A percentile compares a stretch with the other conserved stretches of the same genome.
Evolutionary conservation across 1,140 invertebrate species (phyloP).

Genomic region (Drosophila trapezifrons): DNA sequence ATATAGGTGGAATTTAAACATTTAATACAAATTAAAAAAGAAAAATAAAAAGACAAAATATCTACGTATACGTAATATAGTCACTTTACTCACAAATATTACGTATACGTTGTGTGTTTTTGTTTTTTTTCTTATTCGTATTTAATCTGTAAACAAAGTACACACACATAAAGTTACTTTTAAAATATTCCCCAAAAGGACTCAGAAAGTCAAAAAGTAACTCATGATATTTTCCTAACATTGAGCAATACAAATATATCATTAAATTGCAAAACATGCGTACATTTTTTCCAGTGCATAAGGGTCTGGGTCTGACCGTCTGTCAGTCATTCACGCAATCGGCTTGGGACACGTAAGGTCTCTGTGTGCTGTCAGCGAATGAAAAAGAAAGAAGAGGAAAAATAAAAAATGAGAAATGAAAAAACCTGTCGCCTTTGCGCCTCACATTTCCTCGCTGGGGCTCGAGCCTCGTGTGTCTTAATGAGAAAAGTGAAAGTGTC

Average conservation of each 20-base stretch:
- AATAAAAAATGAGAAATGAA: slow-evolving; percentile 17
- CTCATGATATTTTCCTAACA: neutral
- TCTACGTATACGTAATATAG: slow-evolving; percentile 2
- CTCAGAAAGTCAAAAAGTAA: no score
- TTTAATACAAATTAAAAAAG: neutral
- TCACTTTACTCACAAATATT: neutral
- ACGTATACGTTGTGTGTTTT: neutral
- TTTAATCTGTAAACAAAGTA: neutral
- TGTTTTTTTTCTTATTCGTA: no score
- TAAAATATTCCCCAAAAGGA: neutral
- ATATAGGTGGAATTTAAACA: no score
- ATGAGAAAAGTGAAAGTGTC: slow-evolving; percentile 80
- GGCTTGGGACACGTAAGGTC: slow-evolving; percentile 40
- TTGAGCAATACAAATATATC: no score
- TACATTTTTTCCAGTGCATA: slow-evolving; percentile 14
- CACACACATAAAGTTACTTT: no score
- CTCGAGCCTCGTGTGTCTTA: slow-evolving; percentile 68
- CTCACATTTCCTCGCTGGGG: slow-evolving; percentile 21
- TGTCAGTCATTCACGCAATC: slow-evolving; percentile 33
- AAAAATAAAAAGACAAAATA: neutral
- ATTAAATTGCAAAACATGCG: no score
- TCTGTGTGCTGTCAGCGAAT: slow-evolving; percentile 34
- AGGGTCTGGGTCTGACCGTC: slow-evolving; percentile 20
- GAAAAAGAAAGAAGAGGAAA: slow-evolving; percentile 16
- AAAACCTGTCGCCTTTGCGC: slow-evolving; percentile 58